Evolutionary conservation across 2,888 invertebrate genomes (phyloP), one percentile per base, ranked within the genome.

Genomic region (Tenodera sinensis): DNA sequence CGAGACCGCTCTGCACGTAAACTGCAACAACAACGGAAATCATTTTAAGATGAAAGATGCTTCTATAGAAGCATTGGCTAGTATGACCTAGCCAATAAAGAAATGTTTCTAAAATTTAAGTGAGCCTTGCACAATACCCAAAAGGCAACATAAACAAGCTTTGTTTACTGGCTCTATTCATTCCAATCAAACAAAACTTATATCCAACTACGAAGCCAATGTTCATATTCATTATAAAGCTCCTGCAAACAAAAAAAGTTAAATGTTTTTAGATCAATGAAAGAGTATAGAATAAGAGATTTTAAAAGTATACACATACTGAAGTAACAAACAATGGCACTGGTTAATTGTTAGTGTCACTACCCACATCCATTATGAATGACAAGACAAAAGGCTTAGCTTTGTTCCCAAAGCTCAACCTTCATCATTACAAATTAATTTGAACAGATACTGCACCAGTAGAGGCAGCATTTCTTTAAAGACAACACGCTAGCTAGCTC

Each of bases 21-120:
- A 90, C 90, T 90, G 90, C 82, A 90, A 90, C 88, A 90, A 90
- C 88, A 90, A 89, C 89, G 89, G 54, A 90, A 88, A 90, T 54
- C 88, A 88, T 87, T 82, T 87, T 82, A 87, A 87, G 87, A 42
- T 71, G 54, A 83, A n/a, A 83, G 82, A 34, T 87, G 87, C 34
- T 71, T 71, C 54, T 54, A 0, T 20, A 4, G 54, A 71, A 71
- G 54, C 54, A 71, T 20, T 71, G 54, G 54, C 54, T 71, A 71
- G 54, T 71, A 71, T 71, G 54, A 71, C 20, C 20, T 71, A 71
- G 54, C 54, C 54, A 71, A 25, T 42, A 71, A 71, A 71, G 54
- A 71, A 71, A 71, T 71, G 54, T 71, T 71, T 3, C 20, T 71
- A 71, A 15, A 71, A 15, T 71, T 71, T 71, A 71, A 71, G 25